Evolutionary conservation across 92 coral and sea anemone species (phyloP).

Genomic region (Palythoa heliodiscus): DNA sequence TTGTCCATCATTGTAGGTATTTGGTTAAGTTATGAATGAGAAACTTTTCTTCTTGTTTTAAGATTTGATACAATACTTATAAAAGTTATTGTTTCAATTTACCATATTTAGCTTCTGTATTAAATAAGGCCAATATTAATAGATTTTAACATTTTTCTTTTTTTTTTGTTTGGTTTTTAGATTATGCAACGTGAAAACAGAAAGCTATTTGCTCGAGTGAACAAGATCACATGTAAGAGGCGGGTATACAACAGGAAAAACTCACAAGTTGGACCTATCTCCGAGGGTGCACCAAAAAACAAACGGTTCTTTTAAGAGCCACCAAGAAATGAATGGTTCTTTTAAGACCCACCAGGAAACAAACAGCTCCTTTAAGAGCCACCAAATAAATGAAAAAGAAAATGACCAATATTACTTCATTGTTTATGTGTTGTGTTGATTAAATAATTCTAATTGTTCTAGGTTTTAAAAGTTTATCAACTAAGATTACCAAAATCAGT

Average conservation of each 20-base stretch:
- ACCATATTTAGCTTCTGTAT: neutral
- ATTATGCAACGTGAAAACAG: slow-evolving; percentile 12
- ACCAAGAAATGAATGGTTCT: neutral
- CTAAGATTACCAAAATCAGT: neutral
- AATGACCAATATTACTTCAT: slow-evolving; percentile 1
- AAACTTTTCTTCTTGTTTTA: too few relatives aligned
- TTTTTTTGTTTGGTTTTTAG: neutral
- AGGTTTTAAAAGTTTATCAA: neutral
- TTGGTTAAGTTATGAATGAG: neutral
- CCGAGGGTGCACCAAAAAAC: neutral
- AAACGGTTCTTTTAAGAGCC: too few relatives aligned
- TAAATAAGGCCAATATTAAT: neutral
- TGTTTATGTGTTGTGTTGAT: neutral
- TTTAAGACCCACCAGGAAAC: neutral
- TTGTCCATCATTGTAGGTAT: too few relatives aligned
- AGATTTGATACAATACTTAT: too few relatives aligned
- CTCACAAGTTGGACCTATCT: slow-evolving; percentile 4
- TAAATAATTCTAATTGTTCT: neutral
- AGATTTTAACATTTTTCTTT: neutral
- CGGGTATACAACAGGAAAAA: neutral
- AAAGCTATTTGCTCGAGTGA: neutral
- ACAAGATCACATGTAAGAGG: neutral
- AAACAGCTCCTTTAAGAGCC: slow-evolving; percentile 4
- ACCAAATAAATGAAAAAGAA: slow-evolving; percentile 1
- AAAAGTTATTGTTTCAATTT: too few relatives aligned